phyloP scores from a whole-genome alignment of 2,113 vertebrate species.

The Leiothrix lutea region DNA sequence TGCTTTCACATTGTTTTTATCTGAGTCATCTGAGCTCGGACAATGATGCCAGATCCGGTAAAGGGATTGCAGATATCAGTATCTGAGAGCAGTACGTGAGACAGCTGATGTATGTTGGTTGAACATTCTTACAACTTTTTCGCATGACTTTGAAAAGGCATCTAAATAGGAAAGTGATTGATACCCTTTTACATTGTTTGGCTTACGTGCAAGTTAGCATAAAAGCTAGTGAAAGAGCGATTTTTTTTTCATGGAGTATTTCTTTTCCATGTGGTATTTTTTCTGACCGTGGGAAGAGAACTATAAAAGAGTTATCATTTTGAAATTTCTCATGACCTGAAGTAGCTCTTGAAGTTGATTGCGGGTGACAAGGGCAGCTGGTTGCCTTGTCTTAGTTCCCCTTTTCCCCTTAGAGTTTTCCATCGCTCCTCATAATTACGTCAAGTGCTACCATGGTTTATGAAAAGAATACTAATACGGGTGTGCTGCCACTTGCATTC shows the following conservation, averaged over 20 bases:
- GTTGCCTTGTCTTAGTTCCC: conserved; percentile 7
- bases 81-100: neutral
- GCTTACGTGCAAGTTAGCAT: neutral
- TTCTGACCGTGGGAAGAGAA: conserved; percentile 60
- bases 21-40: conserved; percentile 35
- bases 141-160: neutral
- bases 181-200: conserved; percentile 11
- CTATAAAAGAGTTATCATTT: conserved; percentile 19
- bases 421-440: neutral
- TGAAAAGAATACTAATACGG: neutral
- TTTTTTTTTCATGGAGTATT: conserved; percentile 19
- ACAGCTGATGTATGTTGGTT: neutral
- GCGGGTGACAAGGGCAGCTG: neutral
- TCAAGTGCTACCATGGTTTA: neutral
- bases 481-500: neutral
- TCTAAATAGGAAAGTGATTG: conserved; percentile 15
- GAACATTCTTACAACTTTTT: neutral
- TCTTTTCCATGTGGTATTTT: conserved; percentile 48
- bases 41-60: conserved; percentile 49
- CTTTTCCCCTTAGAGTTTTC: conserved; percentile 17
- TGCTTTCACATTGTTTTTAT: conserved; percentile 38
- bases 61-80: conserved; percentile 9
- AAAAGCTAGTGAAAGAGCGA: neutral
- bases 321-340: conserved; percentile 61
- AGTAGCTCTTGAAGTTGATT: conserved; percentile 30